These are phyloP conservation scores for Ligdia adustata DNA, from an alignment of 2,888 invertebrate genomes.

Conservation along the genomic window DNA sequence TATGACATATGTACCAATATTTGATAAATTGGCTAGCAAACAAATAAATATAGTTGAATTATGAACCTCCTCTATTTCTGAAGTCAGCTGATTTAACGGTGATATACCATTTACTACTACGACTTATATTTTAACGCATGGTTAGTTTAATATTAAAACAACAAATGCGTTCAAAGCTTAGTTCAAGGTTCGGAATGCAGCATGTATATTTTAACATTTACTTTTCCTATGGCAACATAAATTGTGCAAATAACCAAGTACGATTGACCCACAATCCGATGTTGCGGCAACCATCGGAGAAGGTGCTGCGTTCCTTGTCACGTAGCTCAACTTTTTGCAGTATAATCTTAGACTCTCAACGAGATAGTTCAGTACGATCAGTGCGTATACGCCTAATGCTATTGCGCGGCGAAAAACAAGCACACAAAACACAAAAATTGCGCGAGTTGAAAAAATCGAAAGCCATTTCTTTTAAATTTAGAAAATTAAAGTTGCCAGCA, in stretches of 20 bases:
- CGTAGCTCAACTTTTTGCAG: slow-evolving; percentile 52
- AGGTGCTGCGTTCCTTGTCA: slow-evolving; percentile 54
- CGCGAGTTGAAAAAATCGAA: neutral
- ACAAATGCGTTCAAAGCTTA: neutral
- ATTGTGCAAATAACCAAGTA: slow-evolving; percentile 32
- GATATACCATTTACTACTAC: too few relatives aligned
- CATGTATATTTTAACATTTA: slow-evolving; percentile 9
- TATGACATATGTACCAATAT: too few relatives aligned
- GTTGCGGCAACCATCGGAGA: slow-evolving; percentile 42
- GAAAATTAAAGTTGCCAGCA: neutral
- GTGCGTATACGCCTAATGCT: slow-evolving; percentile 14
- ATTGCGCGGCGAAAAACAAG: slow-evolving; percentile 12
- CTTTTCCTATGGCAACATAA: slow-evolving; percentile 18
- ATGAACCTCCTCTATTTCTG: too few relatives aligned
- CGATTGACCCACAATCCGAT: slow-evolving; percentile 50
- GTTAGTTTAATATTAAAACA: too few relatives aligned
- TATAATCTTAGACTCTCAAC: slow-evolving; percentile 48
- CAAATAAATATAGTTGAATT: too few relatives aligned
- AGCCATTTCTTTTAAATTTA: neutral
- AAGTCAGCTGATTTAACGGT: too few relatives aligned
- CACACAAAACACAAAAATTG: slow-evolving; percentile 11
- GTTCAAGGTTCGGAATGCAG: slow-evolving; percentile 13
- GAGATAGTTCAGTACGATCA: slow-evolving; percentile 38
- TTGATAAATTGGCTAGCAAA: too few relatives aligned
- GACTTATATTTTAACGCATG: too few relatives aligned